Conservation (phyloP, 2,797 vertebrate species). For the Tachyglossus aculeatus region DNA sequence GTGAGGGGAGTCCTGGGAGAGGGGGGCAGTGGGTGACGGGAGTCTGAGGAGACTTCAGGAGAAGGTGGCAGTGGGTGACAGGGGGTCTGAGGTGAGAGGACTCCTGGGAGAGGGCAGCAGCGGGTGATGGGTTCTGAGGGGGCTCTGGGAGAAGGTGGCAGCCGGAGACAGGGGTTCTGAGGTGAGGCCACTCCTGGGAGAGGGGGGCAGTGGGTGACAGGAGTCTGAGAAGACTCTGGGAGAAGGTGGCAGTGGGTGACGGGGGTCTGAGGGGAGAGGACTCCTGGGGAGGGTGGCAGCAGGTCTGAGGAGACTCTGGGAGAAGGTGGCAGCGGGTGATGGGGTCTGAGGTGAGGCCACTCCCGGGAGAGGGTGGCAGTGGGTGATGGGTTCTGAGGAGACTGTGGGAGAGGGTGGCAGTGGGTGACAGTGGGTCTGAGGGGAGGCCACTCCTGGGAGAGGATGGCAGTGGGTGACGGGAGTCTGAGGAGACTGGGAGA, state of each 20-base stretch:
- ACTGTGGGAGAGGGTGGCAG: not conserved
- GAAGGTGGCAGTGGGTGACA: too few relatives aligned
- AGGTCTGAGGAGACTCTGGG: too few relatives aligned
- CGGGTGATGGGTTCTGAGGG: not conserved
- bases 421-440: not conserved
- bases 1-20: conserved; percentile 12
- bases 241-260: conserved; percentile 54
- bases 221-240: conserved; percentile 6
- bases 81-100: not conserved
- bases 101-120: too few relatives aligned
- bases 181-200: not conserved
- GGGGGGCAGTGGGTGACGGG: conserved; percentile 1
- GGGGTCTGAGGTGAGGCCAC: not conserved
- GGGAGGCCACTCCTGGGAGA: not conserved
- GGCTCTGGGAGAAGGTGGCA: too few relatives aligned
- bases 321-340: too few relatives aligned
- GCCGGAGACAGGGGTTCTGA: not conserved
- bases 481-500: not conserved
- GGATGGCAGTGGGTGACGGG: not conserved
- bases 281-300: accelerated
- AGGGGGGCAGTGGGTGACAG: conserved; percentile 9
- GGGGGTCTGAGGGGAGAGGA: conserved; percentile 1
- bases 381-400: not conserved
- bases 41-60: not conserved
- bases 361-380: not conserved